Conservation (phyloP, 2,888 invertebrate species). For the Cephus spinipes region DNA sequence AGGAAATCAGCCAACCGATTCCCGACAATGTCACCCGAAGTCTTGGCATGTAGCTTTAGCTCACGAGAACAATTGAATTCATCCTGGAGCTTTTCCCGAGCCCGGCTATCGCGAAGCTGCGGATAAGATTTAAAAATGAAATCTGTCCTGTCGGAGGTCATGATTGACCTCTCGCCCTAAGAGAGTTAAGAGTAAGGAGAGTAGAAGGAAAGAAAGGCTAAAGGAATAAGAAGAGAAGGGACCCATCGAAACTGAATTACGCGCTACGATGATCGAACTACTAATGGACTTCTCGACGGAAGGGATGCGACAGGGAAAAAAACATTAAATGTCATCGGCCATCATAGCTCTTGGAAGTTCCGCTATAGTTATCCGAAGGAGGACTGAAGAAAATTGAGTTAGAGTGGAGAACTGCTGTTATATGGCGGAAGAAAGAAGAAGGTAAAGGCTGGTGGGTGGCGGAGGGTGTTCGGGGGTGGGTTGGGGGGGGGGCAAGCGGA, state of each 20-base stretch:
- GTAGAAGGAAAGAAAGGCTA: neutral
- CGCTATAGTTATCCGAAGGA: neutral
- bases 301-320: neutral
- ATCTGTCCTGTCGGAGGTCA: neutral
- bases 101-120: neutral
- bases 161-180: neutral
- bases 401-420: neutral
- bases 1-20: constrained; percentile 20
- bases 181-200: neutral
- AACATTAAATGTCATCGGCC: neutral
- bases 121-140: neutral
- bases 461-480: too few relatives aligned
- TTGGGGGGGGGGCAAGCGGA: neutral
- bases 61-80: constrained; percentile 33
- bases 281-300: constrained; percentile 39
- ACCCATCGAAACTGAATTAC: constrained; percentile 41
- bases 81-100: neutral
- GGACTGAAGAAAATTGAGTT: neutral
- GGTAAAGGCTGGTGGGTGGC: neutral
- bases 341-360: neutral
- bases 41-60: neutral
- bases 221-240: neutral
- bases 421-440: neutral
- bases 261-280: constrained; percentile 38
- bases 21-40: neutral